Percentiles rank a stretch among this genome's conserved stretches.
phyloP scores from a whole-genome alignment of 2,113 vertebrate species.

The Ochotona curzoniae region DNA sequence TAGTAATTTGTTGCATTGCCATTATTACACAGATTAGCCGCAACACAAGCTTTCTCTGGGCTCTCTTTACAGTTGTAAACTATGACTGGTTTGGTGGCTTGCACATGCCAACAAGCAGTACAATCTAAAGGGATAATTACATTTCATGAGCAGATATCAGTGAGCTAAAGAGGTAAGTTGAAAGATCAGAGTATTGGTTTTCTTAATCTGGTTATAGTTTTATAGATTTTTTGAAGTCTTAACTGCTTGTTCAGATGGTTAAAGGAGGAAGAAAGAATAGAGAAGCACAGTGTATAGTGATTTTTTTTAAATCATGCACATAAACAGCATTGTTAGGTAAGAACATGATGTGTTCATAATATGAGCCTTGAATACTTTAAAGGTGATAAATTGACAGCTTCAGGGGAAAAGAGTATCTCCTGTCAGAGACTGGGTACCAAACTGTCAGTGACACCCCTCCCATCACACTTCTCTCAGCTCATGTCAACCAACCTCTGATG shows the following conservation, averaged over 20 bases:
- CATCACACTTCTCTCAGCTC: constrained; percentile 21
- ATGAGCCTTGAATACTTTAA: background rate
- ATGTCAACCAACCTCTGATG: constrained; percentile 27
- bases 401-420: background rate
- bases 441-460: background rate
- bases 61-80: constrained; percentile 59
- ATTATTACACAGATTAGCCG: constrained; percentile 69
- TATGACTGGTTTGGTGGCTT: constrained; percentile 45
- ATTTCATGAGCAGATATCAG: constrained; percentile 54
- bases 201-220: background rate
- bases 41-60: constrained; percentile 53
- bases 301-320: background rate
- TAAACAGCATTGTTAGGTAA: constrained; percentile 21
- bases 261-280: background rate
- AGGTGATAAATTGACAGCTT: constrained; percentile 47
- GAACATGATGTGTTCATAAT: background rate
- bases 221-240: background rate
- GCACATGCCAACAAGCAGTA: constrained; percentile 22
- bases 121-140: constrained; percentile 64
- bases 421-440: background rate
- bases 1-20: constrained; percentile 67
- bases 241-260: background rate
- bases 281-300: background rate
- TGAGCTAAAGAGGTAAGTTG: background rate
- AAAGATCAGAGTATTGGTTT: background rate